phyloP scores from a whole-genome alignment of 2,113 vertebrate species.

The Microcebus murinus region DNA sequence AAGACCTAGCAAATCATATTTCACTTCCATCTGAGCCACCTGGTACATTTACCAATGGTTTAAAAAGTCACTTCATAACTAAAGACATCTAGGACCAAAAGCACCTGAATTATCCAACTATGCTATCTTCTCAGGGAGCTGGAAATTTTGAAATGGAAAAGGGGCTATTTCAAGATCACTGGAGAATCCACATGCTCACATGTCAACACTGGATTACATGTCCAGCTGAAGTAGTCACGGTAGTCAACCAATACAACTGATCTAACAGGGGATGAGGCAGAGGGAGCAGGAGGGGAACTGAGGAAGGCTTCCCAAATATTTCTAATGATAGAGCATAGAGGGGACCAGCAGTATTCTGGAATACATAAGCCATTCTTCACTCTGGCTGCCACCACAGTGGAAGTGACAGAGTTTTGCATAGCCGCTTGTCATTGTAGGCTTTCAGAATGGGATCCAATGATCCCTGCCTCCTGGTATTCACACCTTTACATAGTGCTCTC shows the following conservation, averaged over 20 bases:
- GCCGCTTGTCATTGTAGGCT: neutral
- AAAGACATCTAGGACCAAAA: neutral
- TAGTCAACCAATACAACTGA: neutral
- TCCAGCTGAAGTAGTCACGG: neutral
- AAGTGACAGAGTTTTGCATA: neutral
- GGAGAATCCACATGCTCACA: neutral
- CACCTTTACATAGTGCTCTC: neutral
- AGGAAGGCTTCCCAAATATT: neutral
- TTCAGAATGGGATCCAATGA: neutral
- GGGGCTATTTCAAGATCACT: neutral
- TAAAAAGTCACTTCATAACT: neutral
- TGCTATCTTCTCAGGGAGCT: neutral
- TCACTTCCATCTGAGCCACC: neutral
- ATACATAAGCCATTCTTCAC: neutral
- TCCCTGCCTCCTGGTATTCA: neutral
- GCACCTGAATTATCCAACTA: neutral
- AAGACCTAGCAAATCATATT: neutral
- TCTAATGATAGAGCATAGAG: neutral
- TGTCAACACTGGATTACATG: neutral
- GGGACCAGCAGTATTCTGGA: neutral
- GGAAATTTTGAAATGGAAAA: neutral
- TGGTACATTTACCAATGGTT: neutral
- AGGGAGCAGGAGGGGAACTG: neutral
- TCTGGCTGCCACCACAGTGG: neutral
- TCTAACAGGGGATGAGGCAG: neutral